A percentile compares a stretch with the other conserved stretches of the same genome.
Conservation (phyloP, 53 echinoderm and acorn worm genomes). For the Paelopatides confundens region DNA sequence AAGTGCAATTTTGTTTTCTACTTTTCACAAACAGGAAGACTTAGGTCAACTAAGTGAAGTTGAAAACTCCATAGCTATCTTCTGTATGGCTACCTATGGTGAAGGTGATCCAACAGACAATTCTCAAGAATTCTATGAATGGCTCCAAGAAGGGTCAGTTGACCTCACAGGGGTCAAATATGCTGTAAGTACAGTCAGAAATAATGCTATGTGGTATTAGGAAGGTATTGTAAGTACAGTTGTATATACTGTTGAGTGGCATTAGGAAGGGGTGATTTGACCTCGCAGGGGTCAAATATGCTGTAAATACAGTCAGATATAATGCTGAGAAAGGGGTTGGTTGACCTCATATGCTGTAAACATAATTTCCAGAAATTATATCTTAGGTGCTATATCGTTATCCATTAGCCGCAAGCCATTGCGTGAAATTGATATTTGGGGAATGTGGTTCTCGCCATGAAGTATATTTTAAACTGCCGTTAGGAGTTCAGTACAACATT, state of each 20-base stretch:
- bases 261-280: slow-evolving; percentile 85
- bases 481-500: no score
- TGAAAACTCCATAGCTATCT: slow-evolving; percentile 94
- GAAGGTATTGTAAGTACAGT: slow-evolving; percentile 90
- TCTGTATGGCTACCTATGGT: slow-evolving; percentile 97
- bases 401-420: no score
- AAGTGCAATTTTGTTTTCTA: neutral
- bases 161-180: slow-evolving; percentile 87
- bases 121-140: slow-evolving; percentile 95
- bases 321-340: slow-evolving; percentile 15
- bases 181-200: slow-evolving; percentile 73
- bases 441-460: no score
- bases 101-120: slow-evolving; percentile 99
- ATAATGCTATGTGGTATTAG: slow-evolving; percentile 76
- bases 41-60: slow-evolving; percentile 79
- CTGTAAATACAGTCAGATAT: slow-evolving; percentile 66
- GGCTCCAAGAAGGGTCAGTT: slow-evolving; percentile 92
- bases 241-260: slow-evolving; percentile 64
- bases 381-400: no score
- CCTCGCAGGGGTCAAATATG: slow-evolving; percentile 84
- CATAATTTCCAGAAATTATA: no score
- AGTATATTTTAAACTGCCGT: no score
- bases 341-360: slow-evolving; percentile 51
- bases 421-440: no score
- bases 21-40: slow-evolving; percentile 73